Conservation (phyloP, 2,888 invertebrate genomes). For the Lasiommata megera region DNA sequence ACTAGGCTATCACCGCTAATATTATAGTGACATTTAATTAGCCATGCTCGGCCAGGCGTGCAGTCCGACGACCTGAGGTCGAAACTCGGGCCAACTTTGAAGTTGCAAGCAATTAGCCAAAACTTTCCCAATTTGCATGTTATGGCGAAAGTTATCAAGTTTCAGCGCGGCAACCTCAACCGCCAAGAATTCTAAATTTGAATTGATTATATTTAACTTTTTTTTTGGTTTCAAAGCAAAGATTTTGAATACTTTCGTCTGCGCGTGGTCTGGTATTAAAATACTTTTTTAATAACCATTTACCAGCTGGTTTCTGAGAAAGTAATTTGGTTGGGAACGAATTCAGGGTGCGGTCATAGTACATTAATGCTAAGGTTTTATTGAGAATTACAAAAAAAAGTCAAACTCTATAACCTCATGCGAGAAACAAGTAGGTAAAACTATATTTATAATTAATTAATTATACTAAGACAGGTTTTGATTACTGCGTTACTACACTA, state of each 20-base stretch:
- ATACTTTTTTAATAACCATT: background rate
- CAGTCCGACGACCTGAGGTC: slow-evolving; percentile 24
- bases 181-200: slow-evolving; percentile 47
- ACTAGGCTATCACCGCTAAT: background rate
- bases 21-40: slow-evolving; percentile 47
- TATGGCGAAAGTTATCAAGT: slow-evolving; percentile 64
- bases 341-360: no score
- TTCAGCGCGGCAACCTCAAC: slow-evolving; percentile 31
- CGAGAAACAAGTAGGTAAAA: no score
- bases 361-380: no score
- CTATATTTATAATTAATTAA: no score
- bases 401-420: no score
- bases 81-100: slow-evolving; percentile 6
- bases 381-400: no score
- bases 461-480: no score
- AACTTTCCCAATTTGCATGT: slow-evolving; percentile 76
- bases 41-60: slow-evolving; percentile 37
- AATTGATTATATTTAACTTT: slow-evolving; percentile 50
- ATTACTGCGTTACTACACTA: no score
- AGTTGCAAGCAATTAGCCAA: slow-evolving; percentile 53
- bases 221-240: slow-evolving; percentile 54
- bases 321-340: no score
- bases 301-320: no score
- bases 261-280: background rate
- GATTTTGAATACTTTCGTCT: slow-evolving; percentile 2